Evolutionary conservation across 2,113 vertebrate genomes (phyloP).

Genomic region (Mesembrinibis cayennensis): DNA sequence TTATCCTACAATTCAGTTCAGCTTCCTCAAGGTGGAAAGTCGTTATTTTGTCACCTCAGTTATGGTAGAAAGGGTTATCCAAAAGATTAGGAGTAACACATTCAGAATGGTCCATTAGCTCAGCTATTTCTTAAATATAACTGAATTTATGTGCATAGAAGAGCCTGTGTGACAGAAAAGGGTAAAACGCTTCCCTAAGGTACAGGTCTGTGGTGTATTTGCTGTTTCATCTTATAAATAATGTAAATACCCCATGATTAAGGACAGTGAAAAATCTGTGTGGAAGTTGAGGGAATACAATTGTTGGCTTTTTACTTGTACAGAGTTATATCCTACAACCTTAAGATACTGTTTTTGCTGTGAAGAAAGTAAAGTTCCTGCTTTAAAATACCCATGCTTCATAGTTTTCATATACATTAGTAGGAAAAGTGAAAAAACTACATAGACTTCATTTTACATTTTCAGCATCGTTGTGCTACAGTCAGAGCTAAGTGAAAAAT

Average conservation of each 20-base stretch:
- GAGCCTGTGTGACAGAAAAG: not conserved
- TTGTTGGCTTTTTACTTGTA: not conserved
- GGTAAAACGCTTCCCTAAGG: not conserved
- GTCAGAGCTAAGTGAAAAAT: not conserved
- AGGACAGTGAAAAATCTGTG: not conserved
- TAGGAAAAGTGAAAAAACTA: not conserved
- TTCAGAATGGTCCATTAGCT: not conserved
- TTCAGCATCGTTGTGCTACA: not conserved
- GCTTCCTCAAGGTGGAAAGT: not conserved
- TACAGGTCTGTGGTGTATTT: not conserved
- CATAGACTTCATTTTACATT: not conserved
- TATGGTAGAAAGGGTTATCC: not conserved
- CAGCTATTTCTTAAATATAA: not conserved
- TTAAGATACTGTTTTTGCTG: not conserved
- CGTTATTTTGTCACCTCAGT: not conserved
- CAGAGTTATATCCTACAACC: not conserved
- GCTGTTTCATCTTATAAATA: not conserved
- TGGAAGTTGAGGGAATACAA: not conserved
- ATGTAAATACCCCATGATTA: rapidly evolving
- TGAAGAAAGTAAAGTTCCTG: not conserved
- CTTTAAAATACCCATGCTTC: not conserved
- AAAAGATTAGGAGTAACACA: not conserved
- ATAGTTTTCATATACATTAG: not conserved
- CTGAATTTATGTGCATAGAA: not conserved
- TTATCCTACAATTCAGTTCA: not conserved